These are phyloP conservation scores for Cephus nigrinus DNA, from an alignment of 2,888 invertebrate genomes.

Conservation along the genomic window DNA sequence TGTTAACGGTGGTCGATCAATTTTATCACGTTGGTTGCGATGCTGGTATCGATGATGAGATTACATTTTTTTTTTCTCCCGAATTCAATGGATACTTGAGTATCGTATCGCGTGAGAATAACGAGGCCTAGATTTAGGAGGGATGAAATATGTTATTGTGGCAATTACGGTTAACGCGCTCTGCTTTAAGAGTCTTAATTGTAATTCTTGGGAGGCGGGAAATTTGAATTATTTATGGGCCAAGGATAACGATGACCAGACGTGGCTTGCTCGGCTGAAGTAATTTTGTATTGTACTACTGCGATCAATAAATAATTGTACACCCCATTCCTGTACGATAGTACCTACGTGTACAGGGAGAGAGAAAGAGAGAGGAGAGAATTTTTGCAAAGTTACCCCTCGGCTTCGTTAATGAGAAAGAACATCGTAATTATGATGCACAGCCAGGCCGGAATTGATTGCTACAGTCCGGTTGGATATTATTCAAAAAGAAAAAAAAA, in stretches of 20 bases:
- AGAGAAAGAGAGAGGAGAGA: no score
- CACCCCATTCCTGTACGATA: no score
- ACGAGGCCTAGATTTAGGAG: neutral
- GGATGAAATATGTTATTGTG: neutral
- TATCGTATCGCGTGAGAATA: neutral
- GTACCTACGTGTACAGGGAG: no score
- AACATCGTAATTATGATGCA: no score
- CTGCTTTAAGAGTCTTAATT: constrained; percentile 37
- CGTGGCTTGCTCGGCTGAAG: no score
- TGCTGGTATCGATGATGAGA: neutral
- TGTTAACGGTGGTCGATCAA: neutral
- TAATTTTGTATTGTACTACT: no score
- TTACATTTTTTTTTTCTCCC: neutral
- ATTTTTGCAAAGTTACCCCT: no score
- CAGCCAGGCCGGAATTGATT: neutral
- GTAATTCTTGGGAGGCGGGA: constrained; percentile 39
- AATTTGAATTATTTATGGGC: constrained; percentile 50
- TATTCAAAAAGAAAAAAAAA: neutral
- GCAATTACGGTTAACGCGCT: neutral
- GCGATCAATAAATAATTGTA: no score
- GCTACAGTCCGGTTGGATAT: neutral
- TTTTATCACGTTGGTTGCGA: neutral
- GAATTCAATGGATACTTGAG: neutral
- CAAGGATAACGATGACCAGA: constrained; percentile 21
- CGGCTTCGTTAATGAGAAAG: no score